Conservation (phyloP, 2,797 vertebrate genomes). For the Euthynnus affinis region DNA sequence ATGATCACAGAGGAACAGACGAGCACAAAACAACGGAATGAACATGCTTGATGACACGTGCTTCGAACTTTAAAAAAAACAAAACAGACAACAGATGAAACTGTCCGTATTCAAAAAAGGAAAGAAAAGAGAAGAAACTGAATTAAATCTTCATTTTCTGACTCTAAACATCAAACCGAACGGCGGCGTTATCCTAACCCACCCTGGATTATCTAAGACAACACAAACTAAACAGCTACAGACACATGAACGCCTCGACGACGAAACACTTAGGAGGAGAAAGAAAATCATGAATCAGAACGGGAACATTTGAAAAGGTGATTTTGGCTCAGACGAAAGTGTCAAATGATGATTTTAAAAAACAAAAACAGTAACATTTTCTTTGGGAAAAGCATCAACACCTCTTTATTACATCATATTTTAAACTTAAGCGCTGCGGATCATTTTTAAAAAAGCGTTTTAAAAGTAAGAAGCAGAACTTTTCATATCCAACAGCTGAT, state of each 20-base stretch:
- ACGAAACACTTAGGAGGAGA: neutral
- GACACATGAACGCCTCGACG: neutral
- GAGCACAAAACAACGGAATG: constrained; percentile 4
- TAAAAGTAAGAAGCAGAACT: neutral
- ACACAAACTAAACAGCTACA: neutral
- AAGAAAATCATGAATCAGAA: neutral
- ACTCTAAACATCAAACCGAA: neutral
- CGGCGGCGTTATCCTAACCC: too few relatives aligned
- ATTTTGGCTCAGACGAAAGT: neutral
- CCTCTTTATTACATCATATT: neutral
- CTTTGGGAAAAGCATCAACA: neutral
- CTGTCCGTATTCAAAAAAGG: neutral
- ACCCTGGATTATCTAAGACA: neutral
- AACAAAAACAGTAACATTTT: neutral
- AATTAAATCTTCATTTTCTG: neutral
- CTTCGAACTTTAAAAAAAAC: neutral
- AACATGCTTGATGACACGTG: neutral
- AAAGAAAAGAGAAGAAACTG: too few relatives aligned
- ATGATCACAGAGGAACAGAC: constrained; percentile 17
- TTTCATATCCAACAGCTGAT: neutral
- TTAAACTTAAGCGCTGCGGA: neutral
- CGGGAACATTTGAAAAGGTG: neutral
- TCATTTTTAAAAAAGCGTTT: neutral
- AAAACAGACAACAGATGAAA: constrained; percentile 2
- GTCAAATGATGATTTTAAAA: neutral